Evolutionary conservation across 2,113 vertebrate species (phyloP).

Genomic region (Aspidoscelis tigris): DNA sequence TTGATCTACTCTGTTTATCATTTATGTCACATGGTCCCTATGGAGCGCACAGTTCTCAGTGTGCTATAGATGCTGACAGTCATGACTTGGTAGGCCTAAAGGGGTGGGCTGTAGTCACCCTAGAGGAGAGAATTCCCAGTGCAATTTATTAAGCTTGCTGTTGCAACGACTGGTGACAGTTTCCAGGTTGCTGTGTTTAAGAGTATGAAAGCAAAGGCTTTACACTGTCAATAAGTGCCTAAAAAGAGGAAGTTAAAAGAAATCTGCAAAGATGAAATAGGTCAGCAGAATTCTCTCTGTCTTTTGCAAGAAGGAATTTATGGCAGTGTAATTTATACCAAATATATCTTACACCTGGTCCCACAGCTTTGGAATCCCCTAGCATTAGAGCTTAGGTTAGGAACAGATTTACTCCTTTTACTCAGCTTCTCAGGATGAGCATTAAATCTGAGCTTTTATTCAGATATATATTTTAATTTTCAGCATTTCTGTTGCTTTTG

Average conservation of each 20-base stretch:
- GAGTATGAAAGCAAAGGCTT: constrained; percentile 43
- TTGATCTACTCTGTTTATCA: constrained; percentile 65
- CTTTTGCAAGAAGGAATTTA: no score
- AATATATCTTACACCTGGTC: no score
- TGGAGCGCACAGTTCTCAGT: constrained; percentile 49
- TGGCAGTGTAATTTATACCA: no score
- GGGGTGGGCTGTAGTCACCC: constrained; percentile 33
- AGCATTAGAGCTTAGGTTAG: no score
- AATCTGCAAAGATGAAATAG: constrained; percentile 26
- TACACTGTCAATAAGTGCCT: constrained; percentile 37
- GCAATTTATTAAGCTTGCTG: constrained; percentile 57
- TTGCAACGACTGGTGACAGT: constrained; percentile 66
- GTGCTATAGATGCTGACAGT: constrained; percentile 36
- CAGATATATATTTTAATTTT: no score
- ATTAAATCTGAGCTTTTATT: no score
- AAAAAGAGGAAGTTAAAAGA: constrained; percentile 35
- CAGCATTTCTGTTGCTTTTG: no score
- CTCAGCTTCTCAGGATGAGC: no score
- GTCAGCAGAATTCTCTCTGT: neutral
- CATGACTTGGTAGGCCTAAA: constrained; percentile 50
- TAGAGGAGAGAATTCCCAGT: constrained; percentile 62
- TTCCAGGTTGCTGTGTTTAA: constrained; percentile 49
- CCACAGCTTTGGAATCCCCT: no score
- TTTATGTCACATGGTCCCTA: constrained; percentile 46
- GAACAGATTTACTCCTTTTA: no score